Percentiles rank a stretch among this genome's conserved stretches.
Evolutionary conservation across 2,113 vertebrate genomes (phyloP).

Genomic region (Caranx ignobilis): DNA sequence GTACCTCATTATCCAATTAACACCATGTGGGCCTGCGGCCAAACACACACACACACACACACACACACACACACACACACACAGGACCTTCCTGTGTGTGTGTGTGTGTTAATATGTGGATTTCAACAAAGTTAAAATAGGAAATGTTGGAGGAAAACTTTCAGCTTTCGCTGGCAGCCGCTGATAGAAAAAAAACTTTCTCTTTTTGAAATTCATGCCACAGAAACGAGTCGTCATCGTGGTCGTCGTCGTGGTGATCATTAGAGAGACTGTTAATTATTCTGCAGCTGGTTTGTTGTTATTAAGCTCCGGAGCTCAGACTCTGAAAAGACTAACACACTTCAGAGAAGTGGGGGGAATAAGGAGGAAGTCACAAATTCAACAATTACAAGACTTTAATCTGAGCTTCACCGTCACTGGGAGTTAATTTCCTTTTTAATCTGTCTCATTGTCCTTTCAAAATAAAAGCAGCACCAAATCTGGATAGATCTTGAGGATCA

Average conservation of each 20-base stretch:
- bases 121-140: conserved; percentile 64
- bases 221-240: not conserved
- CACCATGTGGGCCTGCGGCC: conserved; percentile 88
- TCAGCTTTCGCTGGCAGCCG: conserved; percentile 45
- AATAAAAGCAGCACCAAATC: not conserved
- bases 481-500: not conserved
- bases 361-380: not conserved
- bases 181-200: conserved; percentile 18
- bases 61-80: conserved; percentile 78
- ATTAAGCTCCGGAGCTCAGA: not conserved
- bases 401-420: not conserved
- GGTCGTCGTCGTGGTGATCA: not conserved
- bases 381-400: not conserved
- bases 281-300: conserved; percentile 20
- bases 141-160: conserved; percentile 72
- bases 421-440: not conserved
- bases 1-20: conserved; percentile 99
- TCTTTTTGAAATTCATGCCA: conserved; percentile 25
- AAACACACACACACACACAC: conserved; percentile 81
- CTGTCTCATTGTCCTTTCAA: not conserved
- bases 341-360: not conserved
- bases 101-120: conserved; percentile 50
- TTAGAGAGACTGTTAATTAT: conserved; percentile 19
- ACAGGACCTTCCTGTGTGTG: conserved; percentile 56
- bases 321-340: not conserved